A percentile compares a stretch with the other conserved stretches of the same genome.
Evolutionary conservation across 1,140 invertebrate genomes (phyloP).

Genomic region (Atopsyche davidsoni): DNA sequence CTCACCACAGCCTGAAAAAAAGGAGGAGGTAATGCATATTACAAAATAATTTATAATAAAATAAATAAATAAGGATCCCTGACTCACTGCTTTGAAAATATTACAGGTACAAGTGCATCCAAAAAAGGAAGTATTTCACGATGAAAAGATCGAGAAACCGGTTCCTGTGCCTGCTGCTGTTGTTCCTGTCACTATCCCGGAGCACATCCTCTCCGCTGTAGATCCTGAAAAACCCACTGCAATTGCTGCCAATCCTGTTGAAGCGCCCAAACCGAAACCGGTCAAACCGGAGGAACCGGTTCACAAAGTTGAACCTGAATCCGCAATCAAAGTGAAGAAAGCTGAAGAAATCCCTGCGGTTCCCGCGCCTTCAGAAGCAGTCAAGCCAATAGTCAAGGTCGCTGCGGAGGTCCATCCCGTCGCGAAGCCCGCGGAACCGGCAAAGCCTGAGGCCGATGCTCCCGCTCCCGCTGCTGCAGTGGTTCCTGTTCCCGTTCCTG

Average conservation of each 20-base stretch:
- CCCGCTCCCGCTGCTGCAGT: not conserved
- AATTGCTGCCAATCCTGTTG: constrained; percentile 3
- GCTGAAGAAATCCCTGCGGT: not conserved
- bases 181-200: constrained; percentile 36
- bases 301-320: not conserved
- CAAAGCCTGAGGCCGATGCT: not conserved
- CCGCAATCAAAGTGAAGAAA: not conserved
- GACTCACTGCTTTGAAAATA: not conserved
- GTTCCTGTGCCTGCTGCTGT: constrained; percentile 27
- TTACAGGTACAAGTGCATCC: not conserved
- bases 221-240: constrained; percentile 28
- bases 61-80: not conserved
- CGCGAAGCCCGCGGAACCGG: not conserved
- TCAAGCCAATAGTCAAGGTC: not conserved
- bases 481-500: not conserved
- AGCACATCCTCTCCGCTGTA: constrained; percentile 43
- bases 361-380: not conserved
- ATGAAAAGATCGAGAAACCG: constrained; percentile 1
- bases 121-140: not conserved
- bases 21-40: not conserved
- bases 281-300: too few species aligned
- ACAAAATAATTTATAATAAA: not conserved
- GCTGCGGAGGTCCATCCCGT: not conserved
- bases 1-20: not conserved
- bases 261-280: not conserved